phyloP scores from a whole-genome alignment of 2,113 vertebrate species.

The Leucoraja erinaceus region DNA sequence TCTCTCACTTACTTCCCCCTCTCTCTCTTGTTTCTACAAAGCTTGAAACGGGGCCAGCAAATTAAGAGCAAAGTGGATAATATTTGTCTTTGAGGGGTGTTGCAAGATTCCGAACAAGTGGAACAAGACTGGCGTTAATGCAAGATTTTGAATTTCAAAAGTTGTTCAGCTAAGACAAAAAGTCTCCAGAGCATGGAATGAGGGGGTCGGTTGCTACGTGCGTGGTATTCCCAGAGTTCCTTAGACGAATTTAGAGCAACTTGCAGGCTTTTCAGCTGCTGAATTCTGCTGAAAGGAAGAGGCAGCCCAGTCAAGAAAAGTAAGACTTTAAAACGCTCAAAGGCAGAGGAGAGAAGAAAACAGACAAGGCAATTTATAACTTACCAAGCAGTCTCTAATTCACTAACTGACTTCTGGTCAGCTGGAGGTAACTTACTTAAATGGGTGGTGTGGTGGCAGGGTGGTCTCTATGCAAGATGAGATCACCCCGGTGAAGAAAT shows the following conservation, averaged over 20 bases:
- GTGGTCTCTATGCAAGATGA: not conserved
- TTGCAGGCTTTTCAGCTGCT: slow-evolving; percentile 19
- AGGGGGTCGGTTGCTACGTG: not conserved
- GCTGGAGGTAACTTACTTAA: slow-evolving; percentile 17
- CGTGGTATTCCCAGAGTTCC: not conserved
- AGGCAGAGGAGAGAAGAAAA: not conserved
- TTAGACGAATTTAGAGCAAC: slow-evolving; percentile 20
- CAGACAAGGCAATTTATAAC: not conserved
- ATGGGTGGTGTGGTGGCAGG: not conserved
- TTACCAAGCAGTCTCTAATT: not conserved
- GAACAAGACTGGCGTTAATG: not conserved
- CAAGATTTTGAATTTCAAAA: slow-evolving; percentile 7
- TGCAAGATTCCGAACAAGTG: slow-evolving; percentile 13
- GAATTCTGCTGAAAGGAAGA: slow-evolving; percentile 11
- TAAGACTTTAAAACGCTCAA: not conserved
- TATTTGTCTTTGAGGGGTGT: slow-evolving; percentile 27
- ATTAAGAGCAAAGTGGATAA: slow-evolving; percentile 28
- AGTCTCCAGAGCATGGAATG: not conserved
- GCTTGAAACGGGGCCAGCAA: slow-evolving; percentile 15
- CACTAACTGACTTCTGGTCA: not conserved
- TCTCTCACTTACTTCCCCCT: not conserved
- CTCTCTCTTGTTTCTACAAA: not conserved
- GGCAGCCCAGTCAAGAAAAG: not conserved
- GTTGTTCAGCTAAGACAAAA: not conserved
- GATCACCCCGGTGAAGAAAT: slow-evolving; percentile 6